A percentile compares a stretch with the other conserved stretches of the same genome.
These are phyloP conservation scores for Chrysopa pallens DNA, from an alignment of 1,140 invertebrate species.

Conservation along the genomic window DNA sequence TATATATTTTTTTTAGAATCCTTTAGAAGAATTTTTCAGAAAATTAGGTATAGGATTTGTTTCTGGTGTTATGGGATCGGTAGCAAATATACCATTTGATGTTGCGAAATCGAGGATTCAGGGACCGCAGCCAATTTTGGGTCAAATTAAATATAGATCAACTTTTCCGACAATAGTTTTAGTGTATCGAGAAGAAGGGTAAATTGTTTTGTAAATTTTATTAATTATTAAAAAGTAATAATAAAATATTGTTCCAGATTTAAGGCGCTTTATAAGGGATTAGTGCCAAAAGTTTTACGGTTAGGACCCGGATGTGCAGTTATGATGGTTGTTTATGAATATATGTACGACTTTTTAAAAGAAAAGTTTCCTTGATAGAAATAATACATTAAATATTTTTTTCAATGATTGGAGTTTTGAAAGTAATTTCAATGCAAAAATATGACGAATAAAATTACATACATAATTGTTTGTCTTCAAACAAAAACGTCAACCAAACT, in stretches of 20 bases:
- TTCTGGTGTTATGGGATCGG: slow-evolving; percentile 67
- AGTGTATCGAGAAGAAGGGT: slow-evolving; percentile 79
- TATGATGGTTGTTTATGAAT: slow-evolving; percentile 75
- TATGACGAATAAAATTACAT: too few relatives aligned
- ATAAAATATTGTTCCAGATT: slow-evolving; percentile 36
- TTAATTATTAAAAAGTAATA: not conserved
- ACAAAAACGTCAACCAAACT: too few relatives aligned
- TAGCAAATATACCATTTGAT: slow-evolving; percentile 87
- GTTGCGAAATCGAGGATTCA: slow-evolving; percentile 91
- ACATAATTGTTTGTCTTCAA: too few relatives aligned
- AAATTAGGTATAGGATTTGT: slow-evolving; percentile 66
- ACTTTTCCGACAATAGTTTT: slow-evolving; percentile 54
- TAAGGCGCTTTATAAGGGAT: slow-evolving; percentile 74
- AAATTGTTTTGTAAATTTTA: slow-evolving; percentile 15
- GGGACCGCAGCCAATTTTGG: slow-evolving; percentile 61
- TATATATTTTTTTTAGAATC: slow-evolving; percentile 34
- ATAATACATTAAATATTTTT: too few relatives aligned
- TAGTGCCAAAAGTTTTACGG: slow-evolving; percentile 76
- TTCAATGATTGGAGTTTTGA: too few relatives aligned
- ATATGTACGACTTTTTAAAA: slow-evolving; percentile 50
- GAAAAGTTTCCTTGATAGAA: slow-evolving; percentile 22
- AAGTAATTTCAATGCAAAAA: too few relatives aligned
- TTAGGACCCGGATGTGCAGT: slow-evolving; percentile 83
- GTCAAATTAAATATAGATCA: slow-evolving; percentile 55
- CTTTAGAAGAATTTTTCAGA: slow-evolving; percentile 40